phyloP scores from a whole-genome alignment of 2,888 invertebrate species.

The Melikaiella ostensackeni region DNA sequence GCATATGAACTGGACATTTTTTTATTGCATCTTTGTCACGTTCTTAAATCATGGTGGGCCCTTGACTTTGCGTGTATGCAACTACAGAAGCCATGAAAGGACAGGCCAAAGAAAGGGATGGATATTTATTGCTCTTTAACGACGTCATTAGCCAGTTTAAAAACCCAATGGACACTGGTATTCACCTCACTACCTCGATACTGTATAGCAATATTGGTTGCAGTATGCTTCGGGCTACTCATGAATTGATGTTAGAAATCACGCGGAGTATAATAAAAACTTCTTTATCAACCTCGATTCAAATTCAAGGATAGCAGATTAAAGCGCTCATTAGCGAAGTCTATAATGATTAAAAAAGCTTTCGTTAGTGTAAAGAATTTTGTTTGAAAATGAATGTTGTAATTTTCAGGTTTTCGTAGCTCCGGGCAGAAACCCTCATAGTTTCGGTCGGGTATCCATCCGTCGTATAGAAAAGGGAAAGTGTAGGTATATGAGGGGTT shows the following conservation, averaged over 20 bases:
- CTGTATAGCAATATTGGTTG: slow-evolving; percentile 21
- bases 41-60: not conserved
- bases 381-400: not conserved
- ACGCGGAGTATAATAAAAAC: slow-evolving; percentile 2
- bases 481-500: no score
- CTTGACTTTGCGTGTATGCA: slow-evolving; percentile 2
- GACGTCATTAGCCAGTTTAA: slow-evolving; percentile 54
- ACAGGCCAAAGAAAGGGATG: slow-evolving; percentile 44
- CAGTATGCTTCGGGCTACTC: slow-evolving; percentile 21
- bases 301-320: not conserved
- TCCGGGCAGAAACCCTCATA: no score
- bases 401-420: no score
- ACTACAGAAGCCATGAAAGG: slow-evolving; percentile 30
- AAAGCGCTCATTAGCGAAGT: not conserved
- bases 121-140: slow-evolving; percentile 58
- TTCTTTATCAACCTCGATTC: slow-evolving; percentile 6
- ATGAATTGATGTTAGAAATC: slow-evolving; percentile 26
- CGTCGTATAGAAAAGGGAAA: no score
- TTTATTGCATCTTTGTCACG: slow-evolving; percentile 47
- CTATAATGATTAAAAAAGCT: not conserved
- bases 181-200: not conserved
- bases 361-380: not conserved
- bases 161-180: slow-evolving; percentile 44
- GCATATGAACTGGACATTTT: no score
- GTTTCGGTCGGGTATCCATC: no score